Evolutionary conservation across 2,888 invertebrate species (phyloP), one percentile per base, ranked within the genome.

Genomic region (Pyrrhia umbra): DNA sequence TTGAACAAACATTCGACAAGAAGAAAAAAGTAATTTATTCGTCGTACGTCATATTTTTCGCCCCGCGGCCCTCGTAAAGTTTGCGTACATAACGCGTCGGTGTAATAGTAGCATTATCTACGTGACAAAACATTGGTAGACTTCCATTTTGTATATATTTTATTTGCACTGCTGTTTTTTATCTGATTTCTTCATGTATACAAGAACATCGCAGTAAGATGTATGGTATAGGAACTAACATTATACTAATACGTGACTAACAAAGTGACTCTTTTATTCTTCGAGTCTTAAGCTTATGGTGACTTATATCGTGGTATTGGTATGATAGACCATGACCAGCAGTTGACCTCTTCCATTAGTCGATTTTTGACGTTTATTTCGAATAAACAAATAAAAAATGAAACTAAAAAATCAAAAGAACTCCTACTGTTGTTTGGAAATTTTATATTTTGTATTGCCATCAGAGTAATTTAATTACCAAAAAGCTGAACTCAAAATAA

Each of bases 1-100:
- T 69, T 39, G 46, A 66, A 80, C 85, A 87, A 86, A 88, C 83
- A 85, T 75, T 74, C 79, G 76, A 80, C 79, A 80, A 80, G 79
- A 82, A 80, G 83, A 80, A 77, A 83, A 88, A 86, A 75, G 86
- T 88, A 87, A 90, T 90, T 89, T 91, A 88, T 89, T 88, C 85
- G 82, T 77, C 82, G 82, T 88, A 86, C 84, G 87, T 90, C 89
- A 88, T 85, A 81, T 85, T 87, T 83, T 71, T 71, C 75, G 77
- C 75, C 82, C 78, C 72, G 59, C 61, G 75, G 77, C 64, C 59
- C 67, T 81, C 82, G 76, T 82, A 81, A 84, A 84, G 59, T 83
- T 81, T 63, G 74, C 68, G 70, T 81, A 73, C 71, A 80, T 84
- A 73, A 82, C 79, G 72, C 70, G 25, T 54, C 20, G 47, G 45